Base-by-base conservation (phyloP, 2,888 invertebrate species). In the Troides helena region DNA sequence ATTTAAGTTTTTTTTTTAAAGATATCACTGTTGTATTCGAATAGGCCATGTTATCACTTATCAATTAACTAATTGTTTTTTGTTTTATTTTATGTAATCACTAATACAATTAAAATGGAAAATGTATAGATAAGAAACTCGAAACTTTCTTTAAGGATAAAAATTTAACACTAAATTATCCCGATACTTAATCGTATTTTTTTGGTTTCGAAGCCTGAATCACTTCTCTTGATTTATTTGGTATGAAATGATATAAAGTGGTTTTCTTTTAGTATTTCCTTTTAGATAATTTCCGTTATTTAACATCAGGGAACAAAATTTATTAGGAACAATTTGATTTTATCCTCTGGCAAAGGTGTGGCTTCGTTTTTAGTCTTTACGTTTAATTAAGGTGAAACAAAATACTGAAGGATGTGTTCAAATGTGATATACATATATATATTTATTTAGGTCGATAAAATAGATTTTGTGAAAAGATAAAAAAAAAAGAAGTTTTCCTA, bases 401-500 rank as follows among this genome's bases (percentile, higher is more conserved):
- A 85, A 83, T 81, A 82, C 79, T 82, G 85, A 89, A 86, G 86
- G 85, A 90, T 92, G 91, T 92, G 92, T 92, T 92, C 92, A 92
- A 89, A 88, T 92, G 92, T 92, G 92, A 92, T 92, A 92, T 84
- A 46, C 10, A 39, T 39, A 30, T 30, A 57, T 65, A 85, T 88
- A 88, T 88, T 88, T 90, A 85, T 87, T 88, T 90, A 90, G 89
- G 82, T 80, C 78, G 81, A 81, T 84, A 79, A 81, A 83, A 81
- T 85, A 86, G 82, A 79, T 60, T 70, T 43, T 61, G 67, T 46
- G 46, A 46, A 46, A 46, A 17, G 12, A 83, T 82, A 86, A 88
- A 81, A 46, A 43, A 83, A 83, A 86, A 88, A 81, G 81, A 89
- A 91, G 91, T 91, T 92, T 92, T 92, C 91, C 88, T 81, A 90